Base-by-base conservation (phyloP, 2,888 invertebrate genomes). In the Cantharis nigra region DNA sequence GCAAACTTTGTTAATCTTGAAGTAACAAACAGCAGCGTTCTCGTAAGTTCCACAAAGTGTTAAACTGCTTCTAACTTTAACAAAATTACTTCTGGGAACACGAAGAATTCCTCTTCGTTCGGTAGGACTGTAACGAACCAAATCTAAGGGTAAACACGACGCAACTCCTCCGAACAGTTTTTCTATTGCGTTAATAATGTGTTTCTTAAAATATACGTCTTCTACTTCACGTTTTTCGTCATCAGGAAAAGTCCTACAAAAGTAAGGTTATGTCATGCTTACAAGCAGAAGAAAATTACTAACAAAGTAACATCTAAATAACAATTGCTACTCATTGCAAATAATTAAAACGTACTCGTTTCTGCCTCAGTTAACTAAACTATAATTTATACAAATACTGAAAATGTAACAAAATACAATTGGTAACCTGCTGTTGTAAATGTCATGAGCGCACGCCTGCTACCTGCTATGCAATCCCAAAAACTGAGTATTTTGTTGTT, bases 111-210 rank as follows among this genome's bases (percentile, higher is more conserved):
- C 92, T 78, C 91, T 89, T 33, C 83, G 86, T 3, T 87, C 85
- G 0, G 83, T 72, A 0, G 86, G 80, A 81, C 91, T 87, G 82
- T 91, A 92, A 83, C 91, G 92, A 3, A 93, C 80, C 13, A 94
- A 83, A 79, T 93, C 92, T 26, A 93, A 85, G 30, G 86, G 86
- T 26, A 90, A 87, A 74, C 89, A 86, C 20, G 91, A 89, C 71
- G 91, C 91, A 82, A 90, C 89, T 87, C 91, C 91, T 4, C 93
- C 93, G 85, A 92, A 92, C 70, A 93, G 82, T 75, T 88, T 86
- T 71, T 86, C 88, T 77, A 93, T 82, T 4, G 91, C 89, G 73
- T 89, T 86, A 75, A 90, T 85, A 79, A 93, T 89, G 84, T 92
- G 91, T 70, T 91, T 91, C 83, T 92, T 92, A 77, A 93, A 89